Evolutionary conservation across 2,888 invertebrate species (phyloP).

Genomic region (Ditylenchus weischeri): DNA sequence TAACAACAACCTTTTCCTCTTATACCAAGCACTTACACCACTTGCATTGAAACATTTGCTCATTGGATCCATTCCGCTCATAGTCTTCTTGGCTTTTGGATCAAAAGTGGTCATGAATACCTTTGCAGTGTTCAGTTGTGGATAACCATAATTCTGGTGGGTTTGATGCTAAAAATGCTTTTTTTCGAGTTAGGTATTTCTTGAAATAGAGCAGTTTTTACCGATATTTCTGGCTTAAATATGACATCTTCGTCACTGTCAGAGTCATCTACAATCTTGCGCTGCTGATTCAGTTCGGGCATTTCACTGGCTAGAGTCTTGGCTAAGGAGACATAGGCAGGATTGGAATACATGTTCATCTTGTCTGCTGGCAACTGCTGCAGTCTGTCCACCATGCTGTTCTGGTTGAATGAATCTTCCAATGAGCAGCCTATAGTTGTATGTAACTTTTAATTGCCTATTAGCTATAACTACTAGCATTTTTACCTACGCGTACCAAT

Average conservation of each 20-base stretch:
- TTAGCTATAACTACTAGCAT: background rate
- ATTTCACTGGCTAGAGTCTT: no score
- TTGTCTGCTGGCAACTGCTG: slow-evolving; percentile 1
- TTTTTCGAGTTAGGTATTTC: background rate
- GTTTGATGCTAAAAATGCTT: slow-evolving; percentile 10
- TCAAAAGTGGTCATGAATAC: slow-evolving; percentile 36
- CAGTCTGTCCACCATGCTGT: slow-evolving; percentile 19
- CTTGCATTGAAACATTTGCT: background rate
- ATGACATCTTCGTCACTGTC: background rate
- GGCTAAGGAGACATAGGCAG: no score
- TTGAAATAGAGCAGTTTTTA: background rate
- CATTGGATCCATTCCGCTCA: slow-evolving; percentile 18
- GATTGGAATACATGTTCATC: no score
- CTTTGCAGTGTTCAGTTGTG: slow-evolving; percentile 39
- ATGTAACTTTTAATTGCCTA: background rate
- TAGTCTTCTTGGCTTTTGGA: slow-evolving; percentile 30
- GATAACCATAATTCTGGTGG: slow-evolving; percentile 40
- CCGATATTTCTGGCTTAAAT: slow-evolving; percentile 1
- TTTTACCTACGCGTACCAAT: no score
- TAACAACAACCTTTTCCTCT: no score
- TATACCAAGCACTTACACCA: no score
- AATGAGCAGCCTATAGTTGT: slow-evolving; percentile 14
- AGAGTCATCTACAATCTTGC: background rate
- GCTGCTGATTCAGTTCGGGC: no score
- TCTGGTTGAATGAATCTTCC: slow-evolving; percentile 22